Base-by-base conservation (phyloP, 2,113 vertebrate species). In the Egretta garzetta region DNA sequence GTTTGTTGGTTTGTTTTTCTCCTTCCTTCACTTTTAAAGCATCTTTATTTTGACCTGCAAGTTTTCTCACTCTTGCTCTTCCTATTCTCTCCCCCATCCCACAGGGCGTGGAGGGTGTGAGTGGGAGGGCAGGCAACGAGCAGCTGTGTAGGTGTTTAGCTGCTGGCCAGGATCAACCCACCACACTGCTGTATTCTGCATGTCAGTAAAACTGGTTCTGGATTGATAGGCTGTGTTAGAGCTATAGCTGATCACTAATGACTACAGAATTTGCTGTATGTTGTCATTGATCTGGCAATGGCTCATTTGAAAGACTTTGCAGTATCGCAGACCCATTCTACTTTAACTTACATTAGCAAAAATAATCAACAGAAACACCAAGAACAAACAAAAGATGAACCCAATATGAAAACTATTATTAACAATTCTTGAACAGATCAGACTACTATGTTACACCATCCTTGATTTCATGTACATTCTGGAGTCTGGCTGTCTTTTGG, bases 241-340 rank as follows among this genome's bases (percentile, higher is more conserved):
- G 18, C 19, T 85, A 26, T 19, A 71, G 33, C 14, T 75, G 68
- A 27, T 52, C 45, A 45, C 19, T 81, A n/a, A 45, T 33, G 14
- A 30, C 24, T 82, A 22, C 8, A 79, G 26, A 24, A 58, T 87
- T 76, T 50, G 7, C 35, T 55, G 49, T 23, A 76, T 53, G 7
- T 49, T 76, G 32, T 41, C 33, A 43, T 10, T 2, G 1, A 21
- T 47, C 49, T 63, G 28, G 1, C 22, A 79, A 3, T 18, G 23
- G 7, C 13, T 76, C 12, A 20, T 71, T 45, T 72, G 26, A 75
- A 88, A 80, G n/a, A 10, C 2, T 68, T 62, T 33, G 23, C 1
- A 4, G 23, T 8, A 30, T 47, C 2, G 2, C 1, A 0, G 53
- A 35, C 14, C 7, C 23, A n/a, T 88, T 86, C 21, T 89, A 4